phyloP scores from a whole-genome alignment of 2,888 invertebrate genomes.

The Metellina segmentata region DNA sequence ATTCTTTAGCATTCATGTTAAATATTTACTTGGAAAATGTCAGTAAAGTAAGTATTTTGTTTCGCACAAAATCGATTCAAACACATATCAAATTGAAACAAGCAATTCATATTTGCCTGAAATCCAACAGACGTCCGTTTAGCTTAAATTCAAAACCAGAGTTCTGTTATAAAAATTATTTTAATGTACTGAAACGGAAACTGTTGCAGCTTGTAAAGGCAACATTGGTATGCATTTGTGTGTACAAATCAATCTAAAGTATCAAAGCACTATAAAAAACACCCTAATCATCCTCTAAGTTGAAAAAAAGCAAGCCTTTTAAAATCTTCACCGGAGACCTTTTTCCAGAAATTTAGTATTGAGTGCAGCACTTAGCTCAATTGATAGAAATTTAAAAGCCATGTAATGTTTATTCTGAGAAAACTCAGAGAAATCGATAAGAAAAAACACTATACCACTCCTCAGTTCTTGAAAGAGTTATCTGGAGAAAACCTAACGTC shows the following conservation, averaged over 20 bases:
- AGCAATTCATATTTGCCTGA: no score
- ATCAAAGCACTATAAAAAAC: neutral
- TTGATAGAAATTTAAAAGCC: conserved; percentile 44
- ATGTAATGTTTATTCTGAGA: conserved; percentile 33
- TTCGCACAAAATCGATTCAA: no score
- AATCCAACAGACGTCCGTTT: no score
- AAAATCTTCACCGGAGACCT: neutral
- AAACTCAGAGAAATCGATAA: conserved; percentile 28
- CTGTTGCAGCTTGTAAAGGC: no score
- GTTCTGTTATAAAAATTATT: no score
- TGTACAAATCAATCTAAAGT: neutral
- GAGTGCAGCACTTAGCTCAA: conserved; percentile 38
- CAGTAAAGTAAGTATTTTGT: no score
- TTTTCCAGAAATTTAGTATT: conserved; percentile 3
- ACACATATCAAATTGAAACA: no score
- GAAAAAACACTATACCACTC: neutral
- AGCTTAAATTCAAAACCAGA: no score
- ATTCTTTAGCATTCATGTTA: no score
- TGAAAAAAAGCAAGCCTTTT: neutral
- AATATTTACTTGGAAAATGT: no score
- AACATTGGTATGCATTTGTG: no score
- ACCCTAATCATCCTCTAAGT: neutral
- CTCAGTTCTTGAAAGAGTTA: neutral
- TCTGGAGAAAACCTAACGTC: neutral
- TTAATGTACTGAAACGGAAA: no score